Percentiles rank a stretch among this genome's conserved stretches.
Conservation (phyloP, 2,113 vertebrate genomes). For the Fukomys damarensis region DNA sequence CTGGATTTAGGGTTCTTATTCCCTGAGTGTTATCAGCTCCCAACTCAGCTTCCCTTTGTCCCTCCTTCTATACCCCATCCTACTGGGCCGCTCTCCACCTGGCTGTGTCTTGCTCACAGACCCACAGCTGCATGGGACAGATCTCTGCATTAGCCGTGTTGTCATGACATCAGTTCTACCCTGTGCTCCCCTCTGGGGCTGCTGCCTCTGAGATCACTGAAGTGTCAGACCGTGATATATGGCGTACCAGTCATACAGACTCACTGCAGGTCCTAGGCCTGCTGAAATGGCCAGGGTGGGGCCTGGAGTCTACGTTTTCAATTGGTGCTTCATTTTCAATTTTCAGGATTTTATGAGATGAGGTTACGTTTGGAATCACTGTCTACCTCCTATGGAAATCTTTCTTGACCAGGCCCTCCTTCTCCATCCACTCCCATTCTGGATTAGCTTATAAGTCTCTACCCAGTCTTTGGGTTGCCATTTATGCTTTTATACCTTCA, state of each 20-base stretch:
- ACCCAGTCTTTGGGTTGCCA: background rate
- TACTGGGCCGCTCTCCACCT: background rate
- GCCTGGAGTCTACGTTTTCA: background rate
- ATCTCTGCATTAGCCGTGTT: conserved; percentile 19
- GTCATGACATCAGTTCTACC: conserved; percentile 31
- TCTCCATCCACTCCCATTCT: background rate
- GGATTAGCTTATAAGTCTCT: background rate
- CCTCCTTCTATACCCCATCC: background rate
- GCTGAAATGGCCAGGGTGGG: background rate
- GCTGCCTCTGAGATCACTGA: background rate
- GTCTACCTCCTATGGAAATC: conserved; percentile 12
- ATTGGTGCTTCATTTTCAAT: too few species aligned
- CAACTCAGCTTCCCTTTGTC: background rate
- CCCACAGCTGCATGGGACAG: conserved; percentile 14
- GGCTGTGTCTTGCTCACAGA: conserved; percentile 1
- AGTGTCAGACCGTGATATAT: conserved; percentile 41
- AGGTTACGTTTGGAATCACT: background rate
- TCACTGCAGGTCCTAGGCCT: background rate
- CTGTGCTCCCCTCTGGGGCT: conserved; percentile 27
- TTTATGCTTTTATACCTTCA: background rate
- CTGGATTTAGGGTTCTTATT: background rate
- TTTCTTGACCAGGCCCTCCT: conserved; percentile 41
- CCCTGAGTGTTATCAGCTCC: background rate
- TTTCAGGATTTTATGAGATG: background rate
- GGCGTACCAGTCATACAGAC: conserved; percentile 22